These are phyloP conservation scores for Wiebesia pumilae DNA, from an alignment of 1,140 invertebrate genomes.

Conservation along the genomic window DNA sequence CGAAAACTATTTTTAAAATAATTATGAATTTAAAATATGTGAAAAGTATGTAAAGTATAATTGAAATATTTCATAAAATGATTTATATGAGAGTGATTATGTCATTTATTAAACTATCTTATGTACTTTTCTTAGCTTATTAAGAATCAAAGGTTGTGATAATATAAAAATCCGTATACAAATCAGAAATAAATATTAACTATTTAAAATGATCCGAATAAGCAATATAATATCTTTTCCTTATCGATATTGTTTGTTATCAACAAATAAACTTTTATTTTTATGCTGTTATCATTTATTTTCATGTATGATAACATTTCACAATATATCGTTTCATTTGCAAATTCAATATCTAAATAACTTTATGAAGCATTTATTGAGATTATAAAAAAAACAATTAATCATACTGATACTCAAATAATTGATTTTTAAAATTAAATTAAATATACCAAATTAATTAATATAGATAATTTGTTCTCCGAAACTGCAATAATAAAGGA, in stretches of 20 bases:
- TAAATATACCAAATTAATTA: background rate
- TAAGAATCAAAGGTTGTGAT: background rate
- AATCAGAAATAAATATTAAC: background rate
- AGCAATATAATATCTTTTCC: background rate
- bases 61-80: too few relatives aligned
- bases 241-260: background rate
- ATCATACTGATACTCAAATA: background rate
- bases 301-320: background rate
- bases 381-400: background rate
- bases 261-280: background rate
- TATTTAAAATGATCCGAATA: background rate
- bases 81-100: background rate
- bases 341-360: background rate
- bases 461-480: background rate
- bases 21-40: too few relatives aligned
- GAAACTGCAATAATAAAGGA: slow-evolving; percentile 4
- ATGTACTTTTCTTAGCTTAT: background rate
- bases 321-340: background rate
- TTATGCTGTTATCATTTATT: background rate
- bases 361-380: background rate
- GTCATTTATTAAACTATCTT: background rate
- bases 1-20: too few relatives aligned
- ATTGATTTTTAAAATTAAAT: background rate
- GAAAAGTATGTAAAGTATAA: too few relatives aligned
- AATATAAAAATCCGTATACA: background rate